Conservation (phyloP, 1,140 invertebrate genomes). For the Temnothorax nylanderi region DNA sequence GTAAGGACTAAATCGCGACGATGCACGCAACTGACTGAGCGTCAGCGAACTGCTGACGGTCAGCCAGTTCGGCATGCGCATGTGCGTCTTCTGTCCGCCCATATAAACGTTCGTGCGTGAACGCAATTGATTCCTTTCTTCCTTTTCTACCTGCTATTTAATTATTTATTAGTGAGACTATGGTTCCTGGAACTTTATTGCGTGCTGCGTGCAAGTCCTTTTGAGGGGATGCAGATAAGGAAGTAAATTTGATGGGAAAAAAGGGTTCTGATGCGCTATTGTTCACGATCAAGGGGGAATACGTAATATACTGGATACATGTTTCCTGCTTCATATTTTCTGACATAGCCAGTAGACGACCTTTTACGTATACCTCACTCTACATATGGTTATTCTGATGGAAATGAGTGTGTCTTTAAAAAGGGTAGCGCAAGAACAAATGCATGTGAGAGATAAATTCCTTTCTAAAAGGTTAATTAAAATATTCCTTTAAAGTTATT, state of each 20-base stretch:
- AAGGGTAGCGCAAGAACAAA: not conserved
- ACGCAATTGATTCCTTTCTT: constrained; percentile 32
- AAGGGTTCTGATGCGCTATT: not conserved
- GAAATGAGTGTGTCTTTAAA: not conserved
- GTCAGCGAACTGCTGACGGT: not conserved
- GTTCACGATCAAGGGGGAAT: constrained; percentile 19
- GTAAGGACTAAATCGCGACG: constrained; percentile 3
- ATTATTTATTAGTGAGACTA: constrained; percentile 35
- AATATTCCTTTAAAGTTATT: not conserved
- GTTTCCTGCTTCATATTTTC: constrained; percentile 19
- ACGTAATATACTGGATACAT: not conserved
- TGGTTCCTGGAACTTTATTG: constrained; percentile 1
- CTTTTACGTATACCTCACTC: not conserved
- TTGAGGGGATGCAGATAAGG: not conserved
- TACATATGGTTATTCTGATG: not conserved
- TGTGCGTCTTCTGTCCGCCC: constrained; percentile 41
- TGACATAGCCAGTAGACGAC: too few relatives aligned
- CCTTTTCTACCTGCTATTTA: not conserved
- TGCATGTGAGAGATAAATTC: constrained; percentile 6
- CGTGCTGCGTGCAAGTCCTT: not conserved
- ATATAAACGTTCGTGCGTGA: not conserved
- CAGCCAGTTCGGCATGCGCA: constrained; percentile 45
- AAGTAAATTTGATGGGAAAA: not conserved
- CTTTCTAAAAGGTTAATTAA: not conserved
- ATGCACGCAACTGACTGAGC: not conserved